Percentiles rank a stretch among this genome's conserved stretches.
phyloP scores from a whole-genome alignment of 1,140 invertebrate genomes.

The Penaeus japonicus region DNA sequence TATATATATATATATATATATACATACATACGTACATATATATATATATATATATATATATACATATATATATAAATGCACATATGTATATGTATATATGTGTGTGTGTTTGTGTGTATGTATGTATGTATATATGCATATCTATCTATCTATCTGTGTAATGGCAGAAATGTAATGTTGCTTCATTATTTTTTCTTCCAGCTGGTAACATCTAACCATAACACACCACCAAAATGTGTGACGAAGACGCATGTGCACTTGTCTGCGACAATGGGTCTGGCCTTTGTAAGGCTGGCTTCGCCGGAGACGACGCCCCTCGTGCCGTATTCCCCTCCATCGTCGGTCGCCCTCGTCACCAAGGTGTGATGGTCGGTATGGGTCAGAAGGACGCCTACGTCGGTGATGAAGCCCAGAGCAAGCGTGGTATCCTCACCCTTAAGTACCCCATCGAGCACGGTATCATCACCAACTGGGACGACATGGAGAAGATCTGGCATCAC shows the following conservation, averaged over 20 bases:
- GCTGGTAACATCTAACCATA: too few species aligned
- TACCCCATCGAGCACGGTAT: conserved; percentile 95
- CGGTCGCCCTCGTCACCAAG: conserved; percentile 69
- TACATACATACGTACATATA: too few species aligned
- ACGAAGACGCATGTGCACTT: neutral
- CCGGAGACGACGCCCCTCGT: conserved; percentile 73
- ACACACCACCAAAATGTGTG: neutral
- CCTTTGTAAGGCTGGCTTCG: conserved; percentile 70
- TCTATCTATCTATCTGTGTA: too few species aligned
- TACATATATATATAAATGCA: too few species aligned
- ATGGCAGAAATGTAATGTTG: too few species aligned
- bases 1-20: too few species aligned
- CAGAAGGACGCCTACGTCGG: conserved; percentile 90
- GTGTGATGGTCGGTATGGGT: conserved; percentile 93
- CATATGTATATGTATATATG: too few species aligned
- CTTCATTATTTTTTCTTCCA: too few species aligned
- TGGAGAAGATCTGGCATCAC: conserved; percentile 98
- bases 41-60: too few species aligned
- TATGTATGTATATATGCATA: too few species aligned
- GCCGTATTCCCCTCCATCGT: conserved; percentile 74
- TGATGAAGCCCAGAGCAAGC: conserved; percentile 91
- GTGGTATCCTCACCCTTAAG: conserved; percentile 89
- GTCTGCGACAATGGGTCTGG: conserved; percentile 71
- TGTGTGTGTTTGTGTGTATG: too few species aligned
- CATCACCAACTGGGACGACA: conserved; percentile 96